Evolutionary conservation across 2,888 invertebrate species (phyloP).

Genomic region (Drosophila mayaguana): DNA sequence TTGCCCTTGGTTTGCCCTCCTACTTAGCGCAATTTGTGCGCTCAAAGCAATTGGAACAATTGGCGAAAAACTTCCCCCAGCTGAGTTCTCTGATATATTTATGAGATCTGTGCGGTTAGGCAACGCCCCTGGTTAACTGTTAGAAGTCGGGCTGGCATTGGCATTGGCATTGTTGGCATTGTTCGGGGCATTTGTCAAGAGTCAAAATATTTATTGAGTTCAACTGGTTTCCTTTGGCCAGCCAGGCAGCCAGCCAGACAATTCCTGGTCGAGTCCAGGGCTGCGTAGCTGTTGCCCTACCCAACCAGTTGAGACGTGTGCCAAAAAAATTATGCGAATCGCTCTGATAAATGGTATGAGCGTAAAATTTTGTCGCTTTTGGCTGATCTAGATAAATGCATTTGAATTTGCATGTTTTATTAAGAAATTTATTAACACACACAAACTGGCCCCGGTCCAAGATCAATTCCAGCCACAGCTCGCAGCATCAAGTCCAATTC

Average conservation of each 20-base stretch:
- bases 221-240: slow-evolving; percentile 62
- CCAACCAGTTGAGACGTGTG: slow-evolving; percentile 66
- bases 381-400: slow-evolving; percentile 83
- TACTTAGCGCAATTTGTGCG: slow-evolving; percentile 39
- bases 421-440: slow-evolving; percentile 81
- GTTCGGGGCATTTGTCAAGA: slow-evolving; percentile 74
- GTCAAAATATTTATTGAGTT: slow-evolving; percentile 83
- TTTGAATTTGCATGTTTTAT: slow-evolving; percentile 81
- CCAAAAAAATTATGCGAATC: slow-evolving; percentile 65
- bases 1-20: slow-evolving; percentile 46
- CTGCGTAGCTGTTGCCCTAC: slow-evolving; percentile 36
- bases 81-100: slow-evolving; percentile 54
- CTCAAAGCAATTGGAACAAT: slow-evolving; percentile 27
- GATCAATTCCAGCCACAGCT: slow-evolving; percentile 25
- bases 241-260: slow-evolving; percentile 1
- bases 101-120: slow-evolving; percentile 56
- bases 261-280: slow-evolving; percentile 2
- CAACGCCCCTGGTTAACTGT: slow-evolving; percentile 63
- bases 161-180: slow-evolving; percentile 48
- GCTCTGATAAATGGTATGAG: slow-evolving; percentile 76
- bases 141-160: slow-evolving; percentile 30
- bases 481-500: slow-evolving; percentile 26
- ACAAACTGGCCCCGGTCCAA: slow-evolving; percentile 32
- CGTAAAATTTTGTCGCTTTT: slow-evolving; percentile 81
- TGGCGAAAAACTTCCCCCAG: slow-evolving; percentile 37